Evolutionary conservation across 2,113 vertebrate species (phyloP).

Genomic region (Rhinolophus ferrumequinum): DNA sequence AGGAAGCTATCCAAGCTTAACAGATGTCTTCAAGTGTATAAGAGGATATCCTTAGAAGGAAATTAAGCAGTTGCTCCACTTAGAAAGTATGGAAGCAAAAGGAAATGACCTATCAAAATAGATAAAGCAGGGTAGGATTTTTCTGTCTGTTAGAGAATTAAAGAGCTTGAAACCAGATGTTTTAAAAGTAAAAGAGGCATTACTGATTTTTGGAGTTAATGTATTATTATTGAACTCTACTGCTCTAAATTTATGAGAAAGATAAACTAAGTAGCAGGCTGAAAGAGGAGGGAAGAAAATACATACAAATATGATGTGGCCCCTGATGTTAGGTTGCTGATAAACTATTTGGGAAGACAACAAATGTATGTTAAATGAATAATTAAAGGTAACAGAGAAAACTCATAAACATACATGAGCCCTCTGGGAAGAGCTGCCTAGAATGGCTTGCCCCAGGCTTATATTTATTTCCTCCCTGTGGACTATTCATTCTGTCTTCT

Average conservation of each 20-base stretch:
- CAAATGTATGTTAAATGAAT: constrained; percentile 6
- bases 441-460: neutral
- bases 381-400: neutral
- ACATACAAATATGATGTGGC: neutral
- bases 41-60: constrained; percentile 45
- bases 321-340: neutral
- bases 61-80: constrained; percentile 63
- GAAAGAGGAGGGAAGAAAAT: neutral
- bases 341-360: neutral
- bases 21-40: constrained; percentile 42
- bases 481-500: constrained; percentile 21
- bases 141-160: constrained; percentile 40
- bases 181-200: constrained; percentile 34
- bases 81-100: constrained; percentile 50
- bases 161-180: constrained; percentile 37
- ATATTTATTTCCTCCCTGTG: neutral
- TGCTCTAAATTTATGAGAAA: constrained; percentile 29
- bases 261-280: constrained; percentile 2
- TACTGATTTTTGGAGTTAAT: neutral
- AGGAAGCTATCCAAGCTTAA: constrained; percentile 65
- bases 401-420: neutral
- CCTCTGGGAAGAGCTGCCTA: neutral
- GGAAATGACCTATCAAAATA: constrained; percentile 52
- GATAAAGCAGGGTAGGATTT: neutral
- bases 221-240: neutral